Evolutionary conservation across 2,797 vertebrate species (phyloP).

Genomic region (Salarias fasciatus): DNA sequence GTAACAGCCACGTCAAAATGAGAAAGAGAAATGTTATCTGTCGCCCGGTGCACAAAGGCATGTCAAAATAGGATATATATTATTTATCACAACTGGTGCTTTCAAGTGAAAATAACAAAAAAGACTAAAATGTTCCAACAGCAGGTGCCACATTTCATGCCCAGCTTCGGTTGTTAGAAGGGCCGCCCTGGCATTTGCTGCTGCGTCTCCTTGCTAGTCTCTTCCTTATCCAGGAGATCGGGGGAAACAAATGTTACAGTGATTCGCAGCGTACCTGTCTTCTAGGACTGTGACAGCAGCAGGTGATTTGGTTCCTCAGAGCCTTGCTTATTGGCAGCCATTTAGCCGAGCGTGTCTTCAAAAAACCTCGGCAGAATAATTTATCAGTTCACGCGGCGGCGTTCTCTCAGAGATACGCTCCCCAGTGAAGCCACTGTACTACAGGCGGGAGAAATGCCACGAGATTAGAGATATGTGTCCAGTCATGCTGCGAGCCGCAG

Average conservation of each 20-base stretch:
- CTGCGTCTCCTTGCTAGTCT: conserved; percentile 23
- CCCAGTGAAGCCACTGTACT: conserved; percentile 22
- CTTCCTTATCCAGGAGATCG: conserved; percentile 23
- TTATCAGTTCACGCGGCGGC: conserved; percentile 51
- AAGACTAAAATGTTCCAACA: conserved; percentile 26
- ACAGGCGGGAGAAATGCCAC: conserved; percentile 44
- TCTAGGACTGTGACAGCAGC: conserved; percentile 53
- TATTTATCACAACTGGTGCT: conserved; percentile 31
- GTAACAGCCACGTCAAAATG: conserved; percentile 14
- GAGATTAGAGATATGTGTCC: conserved; percentile 48
- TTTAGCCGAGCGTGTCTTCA: conserved; percentile 59
- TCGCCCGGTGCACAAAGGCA: conserved; percentile 13
- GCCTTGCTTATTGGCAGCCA: conserved; percentile 61
- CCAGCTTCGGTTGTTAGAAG: conserved; percentile 23
- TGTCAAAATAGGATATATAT: conserved; percentile 33
- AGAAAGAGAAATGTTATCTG: conserved; percentile 35
- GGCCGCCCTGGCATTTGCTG: conserved; percentile 17
- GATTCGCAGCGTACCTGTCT: conserved; percentile 51
- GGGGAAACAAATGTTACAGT: conserved; percentile 35
- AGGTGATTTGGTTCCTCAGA: conserved; percentile 54
- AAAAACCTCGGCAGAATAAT: conserved; percentile 60
- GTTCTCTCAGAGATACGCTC: conserved; percentile 42
- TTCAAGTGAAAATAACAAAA: conserved; percentile 14
- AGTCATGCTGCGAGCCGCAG: conserved; percentile 17
- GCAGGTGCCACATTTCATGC: conserved; percentile 18